These are phyloP conservation scores for Ceraclea dissimilis DNA, from an alignment of 2,888 invertebrate genomes.

Conservation along the genomic window DNA sequence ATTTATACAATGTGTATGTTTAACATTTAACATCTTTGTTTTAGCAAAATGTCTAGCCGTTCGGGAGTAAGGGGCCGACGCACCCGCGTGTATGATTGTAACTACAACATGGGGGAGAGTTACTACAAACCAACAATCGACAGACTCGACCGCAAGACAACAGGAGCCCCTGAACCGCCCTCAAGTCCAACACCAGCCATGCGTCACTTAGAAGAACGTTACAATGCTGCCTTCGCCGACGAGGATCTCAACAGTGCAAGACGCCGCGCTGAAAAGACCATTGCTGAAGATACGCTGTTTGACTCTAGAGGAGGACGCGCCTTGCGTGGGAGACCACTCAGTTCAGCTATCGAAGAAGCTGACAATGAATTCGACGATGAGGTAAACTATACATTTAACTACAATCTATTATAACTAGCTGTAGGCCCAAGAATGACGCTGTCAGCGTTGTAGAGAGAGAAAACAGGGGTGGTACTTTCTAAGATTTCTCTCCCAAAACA, in stretches of 20 bases:
- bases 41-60: constrained; percentile 31
- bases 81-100: constrained; percentile 79
- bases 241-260: constrained; percentile 44
- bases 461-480: no score
- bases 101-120: constrained; percentile 77
- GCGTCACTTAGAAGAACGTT: constrained; percentile 35
- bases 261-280: constrained; percentile 41
- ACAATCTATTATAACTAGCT: no score
- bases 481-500: no score
- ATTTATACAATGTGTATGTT: no score
- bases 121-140: constrained; percentile 74
- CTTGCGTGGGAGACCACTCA: constrained; percentile 40
- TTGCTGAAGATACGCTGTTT: constrained; percentile 51
- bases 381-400: constrained; percentile 34
- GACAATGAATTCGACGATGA: constrained; percentile 43
- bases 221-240: constrained; percentile 42
- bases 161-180: constrained; percentile 31
- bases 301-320: constrained; percentile 56
- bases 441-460: no score
- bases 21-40: no score
- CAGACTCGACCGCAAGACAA: constrained; percentile 64
- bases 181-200: constrained; percentile 27
- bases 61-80: constrained; percentile 54
- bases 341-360: constrained; percentile 40
- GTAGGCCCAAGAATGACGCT: background rate